phyloP scores from a whole-genome alignment of 1,140 invertebrate genomes.

The Drosophila sulfurigaster region DNA sequence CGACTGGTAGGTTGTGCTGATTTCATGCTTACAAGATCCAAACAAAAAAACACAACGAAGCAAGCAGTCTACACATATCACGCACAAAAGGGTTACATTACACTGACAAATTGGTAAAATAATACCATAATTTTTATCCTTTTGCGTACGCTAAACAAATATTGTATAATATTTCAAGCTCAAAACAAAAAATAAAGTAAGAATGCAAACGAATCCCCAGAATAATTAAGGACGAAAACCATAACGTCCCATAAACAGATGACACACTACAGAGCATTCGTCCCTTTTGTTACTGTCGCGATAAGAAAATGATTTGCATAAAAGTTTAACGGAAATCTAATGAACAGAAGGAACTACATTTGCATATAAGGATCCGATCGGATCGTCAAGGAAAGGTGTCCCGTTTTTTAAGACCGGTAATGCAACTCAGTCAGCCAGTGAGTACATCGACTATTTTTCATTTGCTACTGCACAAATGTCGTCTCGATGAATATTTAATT shows the following conservation, averaged over 20 bases:
- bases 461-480: slow-evolving; percentile 62
- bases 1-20: slow-evolving; percentile 32
- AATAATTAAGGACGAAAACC: slow-evolving; percentile 34
- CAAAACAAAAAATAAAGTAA: slow-evolving; percentile 25
- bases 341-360: slow-evolving; percentile 51
- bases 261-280: slow-evolving; percentile 37
- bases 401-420: slow-evolving; percentile 49
- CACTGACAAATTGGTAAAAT: slow-evolving; percentile 80
- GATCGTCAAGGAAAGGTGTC: slow-evolving; percentile 21
- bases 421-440: slow-evolving; percentile 38
- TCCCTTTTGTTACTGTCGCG: neutral
- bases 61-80: slow-evolving; percentile 33
- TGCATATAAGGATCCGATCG: slow-evolving; percentile 46
- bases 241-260: slow-evolving; percentile 63
- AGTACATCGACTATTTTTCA: slow-evolving; percentile 49
- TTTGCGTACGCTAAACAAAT: slow-evolving; percentile 70
- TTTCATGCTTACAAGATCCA: slow-evolving; percentile 62
- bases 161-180: slow-evolving; percentile 73
- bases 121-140: slow-evolving; percentile 77
- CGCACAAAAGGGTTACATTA: slow-evolving; percentile 62
- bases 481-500: slow-evolving; percentile 80
- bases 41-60: slow-evolving; percentile 33
- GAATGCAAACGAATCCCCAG: slow-evolving; percentile 1
- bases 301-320: slow-evolving; percentile 69
- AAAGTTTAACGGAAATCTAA: slow-evolving; percentile 80